A percentile compares a stretch with the other conserved stretches of the same genome.
These are phyloP conservation scores for Vandiemenella viatica DNA, from an alignment of 2,888 invertebrate species.

Conservation along the genomic window DNA sequence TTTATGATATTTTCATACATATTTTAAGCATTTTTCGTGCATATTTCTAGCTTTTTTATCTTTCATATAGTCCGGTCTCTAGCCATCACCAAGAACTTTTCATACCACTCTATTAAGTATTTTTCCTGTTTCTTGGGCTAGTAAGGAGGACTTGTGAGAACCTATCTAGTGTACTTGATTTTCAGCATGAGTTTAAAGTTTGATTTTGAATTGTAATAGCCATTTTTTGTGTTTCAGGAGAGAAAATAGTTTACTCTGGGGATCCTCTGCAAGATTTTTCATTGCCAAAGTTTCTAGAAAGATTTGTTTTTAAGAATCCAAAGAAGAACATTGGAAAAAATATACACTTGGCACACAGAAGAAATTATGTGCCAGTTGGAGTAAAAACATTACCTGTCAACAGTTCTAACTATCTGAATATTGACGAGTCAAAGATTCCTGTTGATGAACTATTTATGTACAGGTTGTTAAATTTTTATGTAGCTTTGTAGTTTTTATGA, in stretches of 20 bases:
- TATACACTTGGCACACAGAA: constrained; percentile 40
- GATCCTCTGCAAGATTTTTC: constrained; percentile 90
- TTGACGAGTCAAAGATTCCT: constrained; percentile 57
- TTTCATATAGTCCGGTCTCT: too few relatives aligned
- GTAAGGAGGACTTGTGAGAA: too few relatives aligned
- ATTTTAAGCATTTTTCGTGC: too few relatives aligned
- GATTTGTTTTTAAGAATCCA: constrained; percentile 91
- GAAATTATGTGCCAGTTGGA: constrained; percentile 55
- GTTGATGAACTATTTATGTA: constrained; percentile 81
- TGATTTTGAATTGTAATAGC: too few relatives aligned
- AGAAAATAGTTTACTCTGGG: constrained; percentile 69
- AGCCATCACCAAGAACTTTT: too few relatives aligned
- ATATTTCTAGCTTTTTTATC: too few relatives aligned
- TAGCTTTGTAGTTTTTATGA: too few relatives aligned
- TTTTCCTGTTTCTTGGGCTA: too few relatives aligned
- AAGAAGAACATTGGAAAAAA: constrained; percentile 44
- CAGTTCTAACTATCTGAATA: constrained; percentile 51
- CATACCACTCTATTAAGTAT: too few relatives aligned
- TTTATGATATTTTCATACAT: too few relatives aligned
- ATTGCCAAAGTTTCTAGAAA: constrained; percentile 77
- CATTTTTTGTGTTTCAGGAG: constrained; percentile 32
- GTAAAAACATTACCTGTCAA: constrained; percentile 55
- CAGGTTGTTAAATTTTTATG: constrained; percentile 35
- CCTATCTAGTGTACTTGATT: too few relatives aligned
- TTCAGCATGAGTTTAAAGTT: too few relatives aligned